Evolutionary conservation across 2,888 invertebrate species (phyloP).

Genomic region (Cremastinae sp.): DNA sequence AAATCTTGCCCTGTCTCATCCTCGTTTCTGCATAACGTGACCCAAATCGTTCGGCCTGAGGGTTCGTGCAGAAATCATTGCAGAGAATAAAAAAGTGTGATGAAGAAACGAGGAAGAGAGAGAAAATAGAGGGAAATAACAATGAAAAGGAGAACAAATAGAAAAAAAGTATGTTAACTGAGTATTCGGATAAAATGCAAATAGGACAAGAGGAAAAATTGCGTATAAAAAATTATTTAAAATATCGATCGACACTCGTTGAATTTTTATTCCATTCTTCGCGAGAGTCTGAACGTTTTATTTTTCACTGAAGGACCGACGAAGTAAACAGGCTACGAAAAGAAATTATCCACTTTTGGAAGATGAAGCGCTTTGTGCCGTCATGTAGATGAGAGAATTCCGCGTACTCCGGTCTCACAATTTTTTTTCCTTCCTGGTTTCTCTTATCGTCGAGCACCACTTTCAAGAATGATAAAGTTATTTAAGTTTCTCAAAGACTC

Average conservation of each 20-base stretch:
- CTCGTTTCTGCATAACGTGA: slow-evolving; percentile 34
- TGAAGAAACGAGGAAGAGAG: background rate
- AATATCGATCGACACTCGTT: slow-evolving; percentile 42
- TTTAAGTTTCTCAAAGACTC: slow-evolving; percentile 38
- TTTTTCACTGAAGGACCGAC: slow-evolving; percentile 7
- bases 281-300: slow-evolving; percentile 23
- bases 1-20: slow-evolving; percentile 12
- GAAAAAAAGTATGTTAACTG: background rate
- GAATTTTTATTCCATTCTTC: slow-evolving; percentile 33
- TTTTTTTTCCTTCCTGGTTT: slow-evolving; percentile 9
- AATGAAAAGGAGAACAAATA: background rate
- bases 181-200: background rate
- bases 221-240: slow-evolving; percentile 8
- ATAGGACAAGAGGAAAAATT: slow-evolving; percentile 2
- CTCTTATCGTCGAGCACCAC: slow-evolving; percentile 22
- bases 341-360: slow-evolving; percentile 26
- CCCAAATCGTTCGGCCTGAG: slow-evolving; percentile 33
- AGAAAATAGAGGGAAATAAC: slow-evolving; percentile 4
- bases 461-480: slow-evolving; percentile 35
- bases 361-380: slow-evolving; percentile 9
- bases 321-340: slow-evolving; percentile 18
- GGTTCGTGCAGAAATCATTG: slow-evolving; percentile 36
- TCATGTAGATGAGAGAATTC: background rate
- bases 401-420: slow-evolving; percentile 2
- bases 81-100: slow-evolving; percentile 20